phyloP scores from a whole-genome alignment of 1,140 invertebrate species.

The Medauroidea extradentata region DNA sequence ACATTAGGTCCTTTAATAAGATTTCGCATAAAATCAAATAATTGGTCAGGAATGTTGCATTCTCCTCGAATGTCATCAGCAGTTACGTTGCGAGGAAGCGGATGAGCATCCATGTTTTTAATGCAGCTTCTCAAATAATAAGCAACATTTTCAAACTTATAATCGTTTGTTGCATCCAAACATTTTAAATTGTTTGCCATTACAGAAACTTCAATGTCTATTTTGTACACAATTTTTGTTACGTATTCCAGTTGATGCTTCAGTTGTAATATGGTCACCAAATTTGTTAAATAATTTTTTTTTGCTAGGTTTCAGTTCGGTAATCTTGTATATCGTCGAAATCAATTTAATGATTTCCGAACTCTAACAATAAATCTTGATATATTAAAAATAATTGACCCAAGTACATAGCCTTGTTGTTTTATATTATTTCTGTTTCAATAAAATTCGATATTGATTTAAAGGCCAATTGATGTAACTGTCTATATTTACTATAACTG shows the following conservation, averaged over 20 bases:
- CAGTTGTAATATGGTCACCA: constrained; percentile 31
- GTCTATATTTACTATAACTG: constrained; percentile 8
- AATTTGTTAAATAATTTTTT: constrained; percentile 27
- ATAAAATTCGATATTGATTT: constrained; percentile 18
- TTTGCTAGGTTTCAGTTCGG: constrained; percentile 30
- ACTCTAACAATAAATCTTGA: too few relatives aligned
- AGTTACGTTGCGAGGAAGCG: constrained; percentile 26
- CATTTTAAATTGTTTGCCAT: constrained; percentile 17
- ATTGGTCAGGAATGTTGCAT: constrained; percentile 32
- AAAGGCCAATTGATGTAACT: constrained; percentile 12
- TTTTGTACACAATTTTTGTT: constrained; percentile 22
- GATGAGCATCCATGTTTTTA: constrained; percentile 16
- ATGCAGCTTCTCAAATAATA: too few relatives aligned
- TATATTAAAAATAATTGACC: too few relatives aligned
- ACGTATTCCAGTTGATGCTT: constrained; percentile 13
- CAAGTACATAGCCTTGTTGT: constrained; percentile 11
- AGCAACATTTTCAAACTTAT: too few relatives aligned
- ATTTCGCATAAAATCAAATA: constrained; percentile 29
- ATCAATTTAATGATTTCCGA: too few relatives aligned
- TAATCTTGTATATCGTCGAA: constrained; percentile 30
- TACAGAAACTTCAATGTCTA: too few relatives aligned
- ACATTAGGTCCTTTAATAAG: too few relatives aligned
- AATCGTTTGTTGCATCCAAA: constrained; percentile 12
- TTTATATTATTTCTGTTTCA: constrained; percentile 23
- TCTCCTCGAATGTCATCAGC: constrained; percentile 37